Conservation (phyloP, 2,888 invertebrate species). For the Oegoconia quadripuncta region DNA sequence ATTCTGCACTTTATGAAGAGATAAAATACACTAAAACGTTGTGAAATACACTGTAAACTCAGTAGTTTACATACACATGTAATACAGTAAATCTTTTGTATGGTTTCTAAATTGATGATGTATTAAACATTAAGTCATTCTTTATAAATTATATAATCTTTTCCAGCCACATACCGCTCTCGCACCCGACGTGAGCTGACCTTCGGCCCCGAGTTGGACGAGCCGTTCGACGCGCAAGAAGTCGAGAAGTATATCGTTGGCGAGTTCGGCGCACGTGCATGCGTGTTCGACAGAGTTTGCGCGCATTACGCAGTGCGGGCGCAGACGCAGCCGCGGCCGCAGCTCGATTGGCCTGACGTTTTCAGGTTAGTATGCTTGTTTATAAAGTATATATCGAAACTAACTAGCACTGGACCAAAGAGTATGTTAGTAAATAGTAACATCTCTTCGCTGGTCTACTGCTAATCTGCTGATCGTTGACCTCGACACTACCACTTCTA, state of each 20-base stretch:
- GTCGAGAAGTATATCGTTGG: conserved; percentile 89
- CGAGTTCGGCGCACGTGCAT: conserved; percentile 88
- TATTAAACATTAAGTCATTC: too few species aligned
- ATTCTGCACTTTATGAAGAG: too few species aligned
- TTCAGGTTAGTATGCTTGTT: conserved; percentile 81
- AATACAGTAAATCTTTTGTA: too few species aligned
- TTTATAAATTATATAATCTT: too few species aligned
- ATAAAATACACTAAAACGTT: too few species aligned
- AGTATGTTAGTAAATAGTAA: too few species aligned
- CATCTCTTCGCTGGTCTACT: not conserved
- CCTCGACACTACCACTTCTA: too few species aligned
- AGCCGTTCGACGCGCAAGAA: conserved; percentile 80
- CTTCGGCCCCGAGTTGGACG: conserved; percentile 34
- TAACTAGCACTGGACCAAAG: too few species aligned
- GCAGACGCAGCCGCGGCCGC: conserved; percentile 57
- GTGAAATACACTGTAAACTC: too few species aligned
- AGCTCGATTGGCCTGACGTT: conserved; percentile 86
- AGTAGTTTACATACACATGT: too few species aligned
- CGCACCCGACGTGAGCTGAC: conserved; percentile 79
- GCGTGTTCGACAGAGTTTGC: conserved; percentile 89
- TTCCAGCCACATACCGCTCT: conserved; percentile 85
- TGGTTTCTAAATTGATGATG: too few species aligned
- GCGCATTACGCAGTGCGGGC: conserved; percentile 83
- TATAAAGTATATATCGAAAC: not conserved
- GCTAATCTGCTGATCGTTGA: too few species aligned